Base-by-base conservation (phyloP, 2,888 invertebrate species). In the Mylabris sibirica region DNA sequence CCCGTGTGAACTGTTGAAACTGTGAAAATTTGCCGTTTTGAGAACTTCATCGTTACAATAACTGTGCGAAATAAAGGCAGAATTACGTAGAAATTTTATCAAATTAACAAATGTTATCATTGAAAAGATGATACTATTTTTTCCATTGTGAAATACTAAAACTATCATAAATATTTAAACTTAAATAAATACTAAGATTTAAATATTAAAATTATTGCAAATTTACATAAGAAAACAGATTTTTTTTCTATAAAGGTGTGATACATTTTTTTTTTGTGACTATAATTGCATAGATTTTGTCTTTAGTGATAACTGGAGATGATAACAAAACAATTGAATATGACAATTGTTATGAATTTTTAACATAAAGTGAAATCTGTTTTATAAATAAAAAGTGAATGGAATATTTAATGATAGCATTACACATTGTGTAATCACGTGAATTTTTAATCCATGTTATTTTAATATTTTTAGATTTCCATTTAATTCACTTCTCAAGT, bases 371-470 rank as follows among this genome's bases (percentile, higher is more conserved):
- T 14, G n/a, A 38, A 12, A 38, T 12, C 1, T 38, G 3, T 38
- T 14, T 5, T 12, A 38, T 94, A 20, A 88, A 90, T 24, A 83
- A 85, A 38, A 12, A 1, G 94, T 95, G 90, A 74, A 88, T 88
- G 59, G 95, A 95, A 0, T 95, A 4, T 30, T 30, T 30, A 30
- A 6, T 30, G 30, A 8, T 30, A 30, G 30, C 30, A 30, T 30
- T 30, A 8, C 30, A 30, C 30, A 30, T 30, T 30, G 30, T 8
- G 8, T 4, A 30, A 30, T 30, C 30, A 30, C 30, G 3, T 30
- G 30, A 0, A 30, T 30, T n/a, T n/a, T n/a, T n/a, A n/a, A n/a
- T n/a, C n/a, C n/a, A n/a, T 30, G 30, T 30, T 30, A 30, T 30
- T 30, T 30, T 30, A 30, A 30, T 30, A 30, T 4, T 30, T 8